These are phyloP conservation scores for Dasyurus viverrinus DNA, from an alignment of 2,113 vertebrate species.

Conservation along the genomic window DNA sequence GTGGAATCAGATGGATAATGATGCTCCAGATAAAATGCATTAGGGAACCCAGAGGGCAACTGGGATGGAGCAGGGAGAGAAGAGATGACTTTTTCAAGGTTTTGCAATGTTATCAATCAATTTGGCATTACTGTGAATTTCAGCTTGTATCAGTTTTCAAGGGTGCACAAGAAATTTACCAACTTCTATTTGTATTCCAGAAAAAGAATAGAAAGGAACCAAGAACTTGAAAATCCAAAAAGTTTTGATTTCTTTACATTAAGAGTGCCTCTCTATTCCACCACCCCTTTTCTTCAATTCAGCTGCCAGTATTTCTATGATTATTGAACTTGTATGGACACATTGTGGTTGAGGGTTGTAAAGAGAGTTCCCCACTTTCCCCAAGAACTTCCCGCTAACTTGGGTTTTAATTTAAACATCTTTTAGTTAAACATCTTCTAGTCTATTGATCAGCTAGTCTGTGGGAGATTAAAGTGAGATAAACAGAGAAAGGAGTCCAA, in stretches of 20 bases:
- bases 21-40: neutral
- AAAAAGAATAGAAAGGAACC: neutral
- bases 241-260: neutral
- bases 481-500: constrained; percentile 78
- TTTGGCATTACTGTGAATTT: neutral
- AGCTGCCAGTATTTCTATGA: neutral
- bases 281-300: neutral
- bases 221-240: neutral
- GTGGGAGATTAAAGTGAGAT: constrained; percentile 83
- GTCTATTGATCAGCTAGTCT: constrained; percentile 76
- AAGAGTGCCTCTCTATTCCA: neutral
- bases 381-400: constrained; percentile 61
- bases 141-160: neutral
- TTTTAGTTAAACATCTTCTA: constrained; percentile 83
- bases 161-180: neutral
- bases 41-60: neutral
- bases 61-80: neutral
- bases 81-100: neutral
- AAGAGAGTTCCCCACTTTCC: constrained; percentile 46
- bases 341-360: neutral
- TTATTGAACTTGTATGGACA: neutral
- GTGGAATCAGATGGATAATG: neutral
- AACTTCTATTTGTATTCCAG: neutral
- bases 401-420: constrained; percentile 83
- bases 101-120: neutral